Percentiles rank a stretch among this genome's conserved stretches.
Conservation (phyloP, 1,140 invertebrate genomes). For the Heterodera schachtii region DNA sequence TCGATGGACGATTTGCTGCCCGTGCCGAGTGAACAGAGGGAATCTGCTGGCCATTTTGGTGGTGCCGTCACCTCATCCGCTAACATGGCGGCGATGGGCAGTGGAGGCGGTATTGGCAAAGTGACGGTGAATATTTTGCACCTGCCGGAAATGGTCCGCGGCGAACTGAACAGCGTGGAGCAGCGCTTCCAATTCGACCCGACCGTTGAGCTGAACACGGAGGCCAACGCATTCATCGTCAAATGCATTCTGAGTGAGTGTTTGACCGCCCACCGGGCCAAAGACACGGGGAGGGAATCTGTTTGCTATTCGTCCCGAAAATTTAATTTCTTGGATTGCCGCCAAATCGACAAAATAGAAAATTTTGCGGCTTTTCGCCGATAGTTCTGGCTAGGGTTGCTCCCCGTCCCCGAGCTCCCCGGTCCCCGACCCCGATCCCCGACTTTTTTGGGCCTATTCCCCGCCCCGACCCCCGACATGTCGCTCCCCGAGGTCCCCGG, state of each 20-base stretch:
- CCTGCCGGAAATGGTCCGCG: conserved; percentile 37
- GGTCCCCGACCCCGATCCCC: too few relatives aligned
- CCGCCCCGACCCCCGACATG: too few relatives aligned
- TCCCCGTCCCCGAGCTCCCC: too few relatives aligned
- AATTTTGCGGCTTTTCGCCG: too few relatives aligned
- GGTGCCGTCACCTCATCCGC: conserved; percentile 11
- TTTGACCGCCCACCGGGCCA: too few relatives aligned
- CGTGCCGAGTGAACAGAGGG: conserved; percentile 31
- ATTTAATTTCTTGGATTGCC: too few relatives aligned
- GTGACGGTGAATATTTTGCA: conserved; percentile 31
- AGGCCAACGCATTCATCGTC: conserved; percentile 26
- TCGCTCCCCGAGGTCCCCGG: too few relatives aligned
- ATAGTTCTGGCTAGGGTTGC: too few relatives aligned
- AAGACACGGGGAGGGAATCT: too few relatives aligned
- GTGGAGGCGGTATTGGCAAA: conserved; percentile 23
- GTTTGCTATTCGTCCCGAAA: too few relatives aligned
- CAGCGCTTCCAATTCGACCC: conserved; percentile 42
- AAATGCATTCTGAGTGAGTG: conserved; percentile 26
- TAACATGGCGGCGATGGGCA: not conserved
- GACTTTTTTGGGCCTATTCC: too few relatives aligned
- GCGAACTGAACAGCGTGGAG: conserved; percentile 41
- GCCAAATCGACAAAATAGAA: too few relatives aligned
- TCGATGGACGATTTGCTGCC: conserved; percentile 46
- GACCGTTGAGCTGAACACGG: conserved; percentile 37
- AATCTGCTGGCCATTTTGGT: not conserved